Base-by-base conservation (phyloP, 2,113 vertebrate species). In the Platysteira castanea region DNA sequence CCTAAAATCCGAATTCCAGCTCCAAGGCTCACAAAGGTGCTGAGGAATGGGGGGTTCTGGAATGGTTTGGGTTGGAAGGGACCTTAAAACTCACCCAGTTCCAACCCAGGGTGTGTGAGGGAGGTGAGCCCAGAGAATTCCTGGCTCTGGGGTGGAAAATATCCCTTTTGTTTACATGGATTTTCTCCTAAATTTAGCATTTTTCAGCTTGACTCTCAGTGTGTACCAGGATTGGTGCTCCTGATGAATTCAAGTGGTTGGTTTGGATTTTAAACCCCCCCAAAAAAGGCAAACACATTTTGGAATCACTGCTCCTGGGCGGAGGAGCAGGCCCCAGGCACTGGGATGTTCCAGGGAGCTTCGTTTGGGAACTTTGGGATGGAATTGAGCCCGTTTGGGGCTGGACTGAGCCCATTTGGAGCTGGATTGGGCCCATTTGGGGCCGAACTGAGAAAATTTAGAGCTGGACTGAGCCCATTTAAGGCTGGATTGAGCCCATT, bases 151-250 rank as follows among this genome's bases (percentile, higher is more conserved):
- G 73, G 9, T 15, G 50, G 31, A 22, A 61, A 56, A 13, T 5
- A 22, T 4, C 26, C 4, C 42, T 5, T 8, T 3, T 33, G 3
- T 9, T 1, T 13, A 3, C 12, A 1, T 10, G 16, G 26, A 11
- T 39, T 49, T 68, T 26, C 28, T 30, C 20, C 16, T 16, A 12
- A 41, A 75, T 15, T 1, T 3, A 41, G 7, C 7, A 2, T 17
- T 82, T 78, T 65, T 52, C 46, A 27, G 2, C 18, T 37, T 24
- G 10, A 9, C 53, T 41, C 63, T 27, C 15, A 13, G 1, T 1
- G 9, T 11, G 31, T 19, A 6, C 8, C 3, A 5, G 37, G 46
- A 50, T 4, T 46, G 49, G 49, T 50, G 49, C 10, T 50, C 14
- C 49, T 27, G 11, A 2, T 26, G 22, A 27, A 27, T 10, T 6